Percentiles rank a stretch among this genome's conserved stretches.
phyloP scores from a whole-genome alignment of 2,797 vertebrate genomes.

The Gymnoscopelus microlampas region DNA sequence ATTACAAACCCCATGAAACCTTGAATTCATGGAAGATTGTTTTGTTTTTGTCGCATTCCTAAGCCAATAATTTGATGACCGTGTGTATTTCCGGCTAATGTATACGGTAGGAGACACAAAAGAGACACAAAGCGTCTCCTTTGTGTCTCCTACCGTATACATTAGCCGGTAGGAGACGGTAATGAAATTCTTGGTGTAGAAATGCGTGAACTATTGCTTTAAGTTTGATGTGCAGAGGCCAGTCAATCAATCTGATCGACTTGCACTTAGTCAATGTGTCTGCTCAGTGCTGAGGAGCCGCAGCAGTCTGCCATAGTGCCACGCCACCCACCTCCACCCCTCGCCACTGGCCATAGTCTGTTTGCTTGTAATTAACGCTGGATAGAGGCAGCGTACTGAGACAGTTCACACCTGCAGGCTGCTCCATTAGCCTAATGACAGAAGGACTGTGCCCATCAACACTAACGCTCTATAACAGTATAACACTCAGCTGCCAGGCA shows the following conservation, averaged over 20 bases:
- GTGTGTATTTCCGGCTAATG: too few relatives aligned
- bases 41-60: too few relatives aligned
- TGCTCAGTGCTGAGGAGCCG: constrained; percentile 30
- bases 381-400: constrained; percentile 50
- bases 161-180: too few relatives aligned
- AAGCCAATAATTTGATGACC: too few relatives aligned
- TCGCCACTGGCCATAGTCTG: not conserved
- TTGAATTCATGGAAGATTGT: too few relatives aligned
- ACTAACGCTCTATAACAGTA: constrained; percentile 53
- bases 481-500: constrained; percentile 42
- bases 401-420: constrained; percentile 67
- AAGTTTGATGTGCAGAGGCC: constrained; percentile 9
- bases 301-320: constrained; percentile 6
- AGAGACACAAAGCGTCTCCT: too few relatives aligned
- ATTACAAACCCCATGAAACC: too few relatives aligned
- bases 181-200: too few relatives aligned
- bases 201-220: too few relatives aligned
- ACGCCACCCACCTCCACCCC: not conserved
- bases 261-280: constrained; percentile 52
- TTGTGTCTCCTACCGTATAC: too few relatives aligned
- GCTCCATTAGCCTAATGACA: constrained; percentile 72
- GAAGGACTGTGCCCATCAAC: constrained; percentile 61
- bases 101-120: too few relatives aligned
- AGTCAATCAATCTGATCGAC: constrained; percentile 49
- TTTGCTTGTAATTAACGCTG: constrained; percentile 45